These are phyloP conservation scores for Echinarachnius parma DNA, from an alignment of 53 echinoderm and acorn worm genomes.

Conservation along the genomic window DNA sequence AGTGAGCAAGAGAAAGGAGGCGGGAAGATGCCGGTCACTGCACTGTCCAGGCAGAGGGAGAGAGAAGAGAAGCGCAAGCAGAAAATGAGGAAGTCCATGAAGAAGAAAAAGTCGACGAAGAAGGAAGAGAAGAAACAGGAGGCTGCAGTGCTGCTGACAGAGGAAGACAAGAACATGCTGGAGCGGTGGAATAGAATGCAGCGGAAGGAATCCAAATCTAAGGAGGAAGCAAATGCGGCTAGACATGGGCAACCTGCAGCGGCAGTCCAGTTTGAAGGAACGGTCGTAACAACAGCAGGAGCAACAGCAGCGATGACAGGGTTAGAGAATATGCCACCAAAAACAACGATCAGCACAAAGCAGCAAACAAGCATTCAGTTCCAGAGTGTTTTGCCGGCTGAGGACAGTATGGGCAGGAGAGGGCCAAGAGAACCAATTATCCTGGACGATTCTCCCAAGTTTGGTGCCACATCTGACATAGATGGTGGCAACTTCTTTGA, in stretches of 20 bases:
- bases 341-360: no score
- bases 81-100: slow-evolving; percentile 29
- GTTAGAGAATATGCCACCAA: background rate
- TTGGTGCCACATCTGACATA: slow-evolving; percentile 17
- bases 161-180: slow-evolving; percentile 77
- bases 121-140: slow-evolving; percentile 38
- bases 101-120: slow-evolving; percentile 24
- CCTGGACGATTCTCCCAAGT: slow-evolving; percentile 21
- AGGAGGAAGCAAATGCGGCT: no score
- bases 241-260: no score
- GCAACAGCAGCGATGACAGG: background rate
- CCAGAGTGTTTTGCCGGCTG: no score
- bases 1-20: slow-evolving; percentile 53
- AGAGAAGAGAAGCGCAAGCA: slow-evolving; percentile 63
- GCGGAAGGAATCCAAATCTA: slow-evolving; percentile 10
- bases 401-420: background rate
- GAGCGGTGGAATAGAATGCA: slow-evolving; percentile 78
- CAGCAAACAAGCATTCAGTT: no score
- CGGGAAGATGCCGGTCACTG: slow-evolving; percentile 77
- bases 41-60: slow-evolving; percentile 79
- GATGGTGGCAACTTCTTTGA: slow-evolving; percentile 4
- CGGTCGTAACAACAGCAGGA: background rate
- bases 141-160: slow-evolving; percentile 56
- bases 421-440: background rate
- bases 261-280: background rate